These are phyloP conservation scores for Porites lobata DNA, from an alignment of 92 coral and sea anemone species.

Conservation along the genomic window DNA sequence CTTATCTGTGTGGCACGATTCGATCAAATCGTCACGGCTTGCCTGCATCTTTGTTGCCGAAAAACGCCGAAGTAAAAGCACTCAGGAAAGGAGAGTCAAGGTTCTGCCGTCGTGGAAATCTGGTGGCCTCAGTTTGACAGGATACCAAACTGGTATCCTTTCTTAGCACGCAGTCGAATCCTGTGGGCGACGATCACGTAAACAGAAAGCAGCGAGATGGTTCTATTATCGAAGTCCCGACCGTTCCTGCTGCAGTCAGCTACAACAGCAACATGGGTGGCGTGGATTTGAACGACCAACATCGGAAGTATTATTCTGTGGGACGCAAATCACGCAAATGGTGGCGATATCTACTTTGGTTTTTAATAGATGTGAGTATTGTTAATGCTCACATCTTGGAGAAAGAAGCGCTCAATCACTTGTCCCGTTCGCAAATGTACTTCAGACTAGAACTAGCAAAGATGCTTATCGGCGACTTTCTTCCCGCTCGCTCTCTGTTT, in stretches of 20 bases:
- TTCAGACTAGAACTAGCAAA: conserved; percentile 30
- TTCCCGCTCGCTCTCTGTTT: too few relatives aligned
- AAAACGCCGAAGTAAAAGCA: conserved; percentile 2
- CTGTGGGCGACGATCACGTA: conserved; percentile 41
- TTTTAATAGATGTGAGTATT: too few relatives aligned
- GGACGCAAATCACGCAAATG: too few relatives aligned
- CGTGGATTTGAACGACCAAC: too few relatives aligned
- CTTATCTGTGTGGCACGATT: not conserved
- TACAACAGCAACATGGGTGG: conserved; percentile 67
- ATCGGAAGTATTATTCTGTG: too few relatives aligned
- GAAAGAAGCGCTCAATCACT: conserved; percentile 11
- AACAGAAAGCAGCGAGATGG: conserved; percentile 42
- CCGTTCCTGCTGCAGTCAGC: conserved; percentile 30
- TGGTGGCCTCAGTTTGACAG: conserved; percentile 62
- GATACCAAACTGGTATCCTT: conserved; percentile 48
- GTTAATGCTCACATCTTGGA: conserved; percentile 51
- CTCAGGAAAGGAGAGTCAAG: conserved; percentile 45
- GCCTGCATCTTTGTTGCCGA: not conserved
- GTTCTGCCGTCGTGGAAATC: conserved; percentile 11
- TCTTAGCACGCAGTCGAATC: conserved; percentile 50
- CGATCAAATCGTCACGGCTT: conserved; percentile 33
- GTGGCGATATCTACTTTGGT: too few relatives aligned
- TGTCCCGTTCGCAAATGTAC: conserved; percentile 12
- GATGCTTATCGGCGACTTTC: too few relatives aligned
- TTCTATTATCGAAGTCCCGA: conserved; percentile 47